phyloP scores from a whole-genome alignment of 2,888 invertebrate genomes.

The Diabrotica balteata region DNA sequence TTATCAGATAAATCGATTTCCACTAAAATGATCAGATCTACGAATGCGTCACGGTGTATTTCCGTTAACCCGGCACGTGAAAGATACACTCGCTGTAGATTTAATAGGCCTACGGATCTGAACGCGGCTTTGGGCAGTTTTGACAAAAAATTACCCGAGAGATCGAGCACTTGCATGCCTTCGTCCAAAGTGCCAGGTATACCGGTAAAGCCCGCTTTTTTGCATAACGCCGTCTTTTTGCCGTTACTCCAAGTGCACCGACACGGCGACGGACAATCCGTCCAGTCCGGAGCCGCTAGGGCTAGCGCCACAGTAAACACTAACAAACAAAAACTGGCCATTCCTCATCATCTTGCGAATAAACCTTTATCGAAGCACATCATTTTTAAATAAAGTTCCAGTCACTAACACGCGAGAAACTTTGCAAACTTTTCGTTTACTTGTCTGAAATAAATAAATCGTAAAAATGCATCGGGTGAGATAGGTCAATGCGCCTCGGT shows the following conservation, averaged over 20 bases:
- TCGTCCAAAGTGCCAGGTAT: slow-evolving; percentile 75
- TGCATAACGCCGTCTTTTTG: slow-evolving; percentile 88
- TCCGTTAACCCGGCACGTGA: slow-evolving; percentile 77
- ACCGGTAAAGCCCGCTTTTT: slow-evolving; percentile 78
- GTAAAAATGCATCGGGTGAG: slow-evolving; percentile 7
- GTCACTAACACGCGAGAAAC: slow-evolving; percentile 4
- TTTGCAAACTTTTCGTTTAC: slow-evolving; percentile 3
- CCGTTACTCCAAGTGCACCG: slow-evolving; percentile 92
- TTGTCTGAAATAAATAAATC: slow-evolving; percentile 1
- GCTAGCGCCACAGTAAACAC: slow-evolving; percentile 59
- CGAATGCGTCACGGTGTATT: slow-evolving; percentile 84
- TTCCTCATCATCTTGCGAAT: slow-evolving; percentile 53
- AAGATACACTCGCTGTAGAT: slow-evolving; percentile 84
- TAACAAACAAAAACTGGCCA: slow-evolving; percentile 57
- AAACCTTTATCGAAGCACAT: slow-evolving; percentile 30
- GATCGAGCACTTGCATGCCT: slow-evolving; percentile 85
- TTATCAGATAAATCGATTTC: slow-evolving; percentile 89
- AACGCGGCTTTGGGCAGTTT: slow-evolving; percentile 81
- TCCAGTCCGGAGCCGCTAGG: slow-evolving; percentile 78
- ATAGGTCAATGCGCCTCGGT: slow-evolving; percentile 15
- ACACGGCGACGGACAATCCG: slow-evolving; percentile 86
- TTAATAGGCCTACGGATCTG: slow-evolving; percentile 78
- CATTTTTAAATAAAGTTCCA: slow-evolving; percentile 11
- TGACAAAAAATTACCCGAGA: slow-evolving; percentile 81
- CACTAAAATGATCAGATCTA: slow-evolving; percentile 82